Base-by-base conservation (phyloP, 1,140 invertebrate genomes). In the Scaptomyza graminum region DNA sequence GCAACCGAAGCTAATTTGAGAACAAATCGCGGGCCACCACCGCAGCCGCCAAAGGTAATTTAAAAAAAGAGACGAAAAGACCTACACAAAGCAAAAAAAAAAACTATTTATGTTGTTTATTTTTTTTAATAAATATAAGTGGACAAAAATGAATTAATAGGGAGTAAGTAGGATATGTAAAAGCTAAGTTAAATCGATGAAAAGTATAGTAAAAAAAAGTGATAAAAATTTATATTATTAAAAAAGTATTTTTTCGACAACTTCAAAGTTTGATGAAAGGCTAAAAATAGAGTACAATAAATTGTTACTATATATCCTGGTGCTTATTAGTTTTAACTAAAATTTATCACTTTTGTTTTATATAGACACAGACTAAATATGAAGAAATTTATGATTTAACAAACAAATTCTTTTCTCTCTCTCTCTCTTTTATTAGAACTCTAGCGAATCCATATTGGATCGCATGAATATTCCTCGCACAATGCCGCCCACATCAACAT, bases 21-120 rank as follows among this genome's bases (percentile, higher is more conserved):
- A 79, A 92, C 89, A 71, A 92, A 92, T 76, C 78, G 91, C 50
- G 91, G 91, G 78, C 91, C 91, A 66, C 91, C 91, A 75, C 91
- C 91, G 67, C 91, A 92, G 68, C 91, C 91, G 60, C 91, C 91
- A 77, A 79, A 88, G 82, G 82, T 87, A 74, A 79, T 34, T 55
- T 34, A 34, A 41, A 37, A 44, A 47, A 54, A 46, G n/a, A n/a
- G n/a, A n/a, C n/a, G n/a, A n/a, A 54, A 50, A 73, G 57, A 67
- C 54, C 72, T 57, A 76, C 66, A 28, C 59, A 79, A 44, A 72
- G 51, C 59, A 79, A 44, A 70, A 47, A 37, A 18, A 41, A 6
- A n/a, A n/a, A n/a, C n/a, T n/a, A n/a, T n/a, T n/a, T n/a, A n/a
- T n/a, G n/a, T n/a, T n/a, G n/a, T n/a, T n/a, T n/a, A n/a, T n/a